phyloP scores from a whole-genome alignment of 2,888 invertebrate species.

The Scrobipalpa atriplicella region DNA sequence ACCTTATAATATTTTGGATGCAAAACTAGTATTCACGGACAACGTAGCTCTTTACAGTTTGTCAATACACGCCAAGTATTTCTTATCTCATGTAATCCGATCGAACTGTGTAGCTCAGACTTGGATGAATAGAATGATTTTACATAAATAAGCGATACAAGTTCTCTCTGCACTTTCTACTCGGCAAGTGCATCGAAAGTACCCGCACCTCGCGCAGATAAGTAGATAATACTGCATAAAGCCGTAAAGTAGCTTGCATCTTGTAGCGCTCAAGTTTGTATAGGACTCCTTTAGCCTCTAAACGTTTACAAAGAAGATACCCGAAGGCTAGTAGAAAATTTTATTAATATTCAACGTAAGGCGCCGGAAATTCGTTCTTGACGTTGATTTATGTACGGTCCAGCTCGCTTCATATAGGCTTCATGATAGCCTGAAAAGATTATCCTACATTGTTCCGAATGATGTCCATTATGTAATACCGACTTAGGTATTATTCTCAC shows the following conservation, averaged over 20 bases:
- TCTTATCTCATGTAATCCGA: constrained; percentile 31
- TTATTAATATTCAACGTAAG: constrained; percentile 74
- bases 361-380: constrained; percentile 66
- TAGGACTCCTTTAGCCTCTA: constrained; percentile 30
- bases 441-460: constrained; percentile 35
- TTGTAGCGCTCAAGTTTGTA: constrained; percentile 15
- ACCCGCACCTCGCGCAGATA: constrained; percentile 23
- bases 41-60: constrained; percentile 43
- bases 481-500: constrained; percentile 11
- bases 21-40: constrained; percentile 31
- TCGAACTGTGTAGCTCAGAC: constrained; percentile 35
- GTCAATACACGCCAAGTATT: constrained; percentile 36
- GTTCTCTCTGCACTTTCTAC: constrained; percentile 17
- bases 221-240: constrained; percentile 25
- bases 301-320: constrained; percentile 42
- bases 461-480: constrained; percentile 14
- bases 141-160: constrained; percentile 44
- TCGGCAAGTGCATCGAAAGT: constrained; percentile 17
- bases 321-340: constrained; percentile 50
- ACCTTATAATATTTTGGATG: no score
- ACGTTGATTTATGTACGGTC: constrained; percentile 66
- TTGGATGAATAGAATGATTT: constrained; percentile 44
- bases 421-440: constrained; percentile 44
- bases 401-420: constrained; percentile 51
- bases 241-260: constrained; percentile 25